Base-by-base conservation (phyloP, 2,113 vertebrate genomes). In the Mustela nigripes region DNA sequence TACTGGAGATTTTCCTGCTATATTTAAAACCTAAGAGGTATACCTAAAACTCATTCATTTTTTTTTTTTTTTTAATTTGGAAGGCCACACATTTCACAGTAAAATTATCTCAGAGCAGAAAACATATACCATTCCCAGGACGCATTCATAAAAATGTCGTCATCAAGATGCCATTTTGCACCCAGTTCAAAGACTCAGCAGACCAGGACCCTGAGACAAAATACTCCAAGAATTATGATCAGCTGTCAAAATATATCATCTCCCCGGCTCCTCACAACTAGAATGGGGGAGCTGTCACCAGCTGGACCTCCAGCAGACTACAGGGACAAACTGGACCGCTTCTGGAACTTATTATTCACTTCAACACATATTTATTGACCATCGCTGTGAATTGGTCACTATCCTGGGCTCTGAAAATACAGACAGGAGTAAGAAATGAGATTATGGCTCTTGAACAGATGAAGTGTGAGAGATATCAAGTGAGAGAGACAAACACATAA, bases 191-290 rank as follows among this genome's bases (percentile, higher is more conserved):
- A 92, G 82, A 83, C n/a, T 69, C 76, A 9, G 65, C 58, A 93
- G 71, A 93, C 78, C 19, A 39, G 48, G 16, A 67, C 73, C 9
- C 73, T 50, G 14, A 96, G 76, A 94, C 63, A 94, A 95, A 97
- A 78, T 69, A 98, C 58, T 88, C 80, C 50, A 92, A 92, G 69
- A 97, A 74, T 86, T 85, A 85, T n/a, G 39, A 95, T 94, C 91
- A 93, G 88, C 69, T 95, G 62, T 96, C 85, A 96, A 95, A 97
- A 98, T 89, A 93, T 4, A 79, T 36, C 42, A 39, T 88, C 50
- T 95, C 48, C 78, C 78, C 92, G n/a, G 79, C 56, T 93, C 73
- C 33, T 63, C 79, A 28, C 42, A 95, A 91, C 76, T 80, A 56
- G 3, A 83, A 93, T 9, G 74, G 12, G 79, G 78, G 31, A 67